phyloP scores from a whole-genome alignment of 2,888 invertebrate genomes.

The Brachyptera risi region DNA sequence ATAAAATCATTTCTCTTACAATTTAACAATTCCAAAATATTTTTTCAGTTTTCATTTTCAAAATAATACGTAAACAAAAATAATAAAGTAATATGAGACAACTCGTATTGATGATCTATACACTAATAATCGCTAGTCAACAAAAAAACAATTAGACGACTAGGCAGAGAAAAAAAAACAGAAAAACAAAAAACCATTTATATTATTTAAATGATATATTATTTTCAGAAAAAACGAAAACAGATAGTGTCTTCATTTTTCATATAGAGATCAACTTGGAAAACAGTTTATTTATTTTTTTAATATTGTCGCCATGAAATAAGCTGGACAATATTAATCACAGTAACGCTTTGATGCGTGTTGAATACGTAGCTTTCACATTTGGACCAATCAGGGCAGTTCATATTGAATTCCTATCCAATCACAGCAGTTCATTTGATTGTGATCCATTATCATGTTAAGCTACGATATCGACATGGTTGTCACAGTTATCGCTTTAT shows the following conservation, averaged over 20 bases:
- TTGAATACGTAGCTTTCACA: conserved; percentile 16
- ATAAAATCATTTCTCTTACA: conserved; percentile 13
- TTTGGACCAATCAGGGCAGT: neutral
- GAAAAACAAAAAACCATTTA: conserved; percentile 5
- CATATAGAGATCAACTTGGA: conserved; percentile 23
- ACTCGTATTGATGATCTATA: neutral
- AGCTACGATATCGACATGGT: neutral
- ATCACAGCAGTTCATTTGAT: neutral
- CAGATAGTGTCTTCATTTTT: conserved; percentile 2
- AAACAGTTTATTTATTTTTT: conserved; percentile 19
- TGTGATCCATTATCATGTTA: neutral
- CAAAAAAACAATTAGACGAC: conserved; percentile 2
- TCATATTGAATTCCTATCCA: neutral
- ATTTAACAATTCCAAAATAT: neutral
- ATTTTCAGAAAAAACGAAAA: neutral
- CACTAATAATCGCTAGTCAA: neutral
- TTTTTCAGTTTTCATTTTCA: neutral
- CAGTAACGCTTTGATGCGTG: conserved; percentile 36
- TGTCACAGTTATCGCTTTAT: conserved; percentile 26
- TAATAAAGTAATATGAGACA: conserved; percentile 12
- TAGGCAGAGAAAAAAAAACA: conserved; percentile 9
- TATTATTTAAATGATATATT: neutral
- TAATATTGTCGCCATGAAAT: conserved; percentile 13
- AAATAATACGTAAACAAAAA: conserved; percentile 16
- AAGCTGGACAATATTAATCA: conserved; percentile 28